Evolutionary conservation across 2,888 invertebrate species (phyloP).

Genomic region (Eucera pruinosa): DNA sequence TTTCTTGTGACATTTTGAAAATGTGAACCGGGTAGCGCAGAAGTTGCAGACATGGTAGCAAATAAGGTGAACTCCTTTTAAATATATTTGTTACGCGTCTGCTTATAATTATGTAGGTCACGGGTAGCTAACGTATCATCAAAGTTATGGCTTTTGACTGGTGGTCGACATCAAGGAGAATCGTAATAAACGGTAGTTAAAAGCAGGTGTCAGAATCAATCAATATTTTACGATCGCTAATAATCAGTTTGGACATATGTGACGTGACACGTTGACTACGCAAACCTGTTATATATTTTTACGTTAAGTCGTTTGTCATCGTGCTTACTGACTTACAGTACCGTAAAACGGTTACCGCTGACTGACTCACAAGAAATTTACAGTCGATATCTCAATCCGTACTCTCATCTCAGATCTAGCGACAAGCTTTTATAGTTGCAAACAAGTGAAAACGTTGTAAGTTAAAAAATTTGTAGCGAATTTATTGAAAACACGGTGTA

Average conservation of each 20-base stretch:
- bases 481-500: too few relatives aligned
- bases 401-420: not conserved
- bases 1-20: not conserved
- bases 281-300: constrained; percentile 46
- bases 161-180: constrained; percentile 33
- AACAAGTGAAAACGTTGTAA: too few relatives aligned
- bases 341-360: constrained; percentile 31
- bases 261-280: constrained; percentile 65
- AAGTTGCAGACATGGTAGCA: not conserved
- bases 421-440: too few relatives aligned
- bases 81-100: constrained; percentile 46
- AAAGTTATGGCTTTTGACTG: constrained; percentile 47
- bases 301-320: constrained; percentile 61
- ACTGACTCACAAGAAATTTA: constrained; percentile 50
- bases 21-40: not conserved
- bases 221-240: constrained; percentile 77
- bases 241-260: constrained; percentile 66
- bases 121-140: constrained; percentile 31
- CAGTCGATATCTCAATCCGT: constrained; percentile 61
- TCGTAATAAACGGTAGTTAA: constrained; percentile 71
- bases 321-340: constrained; percentile 25
- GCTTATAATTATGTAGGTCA: constrained; percentile 39
- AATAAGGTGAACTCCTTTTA: not conserved
- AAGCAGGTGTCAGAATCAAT: constrained; percentile 74
- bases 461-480: too few relatives aligned